Evolutionary conservation across 1,140 invertebrate species (phyloP).

Genomic region (Ceratina japonica): DNA sequence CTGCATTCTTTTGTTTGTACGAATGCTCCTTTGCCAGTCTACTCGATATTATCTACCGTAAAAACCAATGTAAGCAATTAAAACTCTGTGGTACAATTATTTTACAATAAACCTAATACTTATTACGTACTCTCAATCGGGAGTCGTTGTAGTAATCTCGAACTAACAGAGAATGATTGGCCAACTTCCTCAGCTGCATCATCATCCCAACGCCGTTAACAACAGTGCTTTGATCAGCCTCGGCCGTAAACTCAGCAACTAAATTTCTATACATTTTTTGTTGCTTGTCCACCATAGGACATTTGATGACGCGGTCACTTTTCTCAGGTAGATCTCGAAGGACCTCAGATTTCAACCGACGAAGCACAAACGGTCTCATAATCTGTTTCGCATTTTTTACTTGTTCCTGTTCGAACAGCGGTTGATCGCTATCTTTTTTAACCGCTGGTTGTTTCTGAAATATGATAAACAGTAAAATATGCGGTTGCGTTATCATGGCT

Average conservation of each 20-base stretch:
- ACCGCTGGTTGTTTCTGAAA: constrained; percentile 75
- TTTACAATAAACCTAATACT: constrained; percentile 6
- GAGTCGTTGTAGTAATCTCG: constrained; percentile 89
- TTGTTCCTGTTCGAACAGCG: constrained; percentile 92
- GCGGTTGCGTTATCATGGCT: too few species aligned
- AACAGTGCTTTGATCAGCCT: constrained; percentile 81
- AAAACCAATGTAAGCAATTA: constrained; percentile 30
- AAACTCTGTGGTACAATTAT: constrained; percentile 6
- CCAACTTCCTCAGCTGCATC: constrained; percentile 93
- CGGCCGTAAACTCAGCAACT: constrained; percentile 86
- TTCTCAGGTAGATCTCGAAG: constrained; percentile 91
- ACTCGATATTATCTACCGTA: constrained; percentile 84
- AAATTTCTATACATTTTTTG: constrained; percentile 87
- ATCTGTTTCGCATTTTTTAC: constrained; percentile 96
- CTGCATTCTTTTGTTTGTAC: constrained; percentile 89
- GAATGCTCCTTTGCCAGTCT: constrained; percentile 85
- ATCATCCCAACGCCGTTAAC: constrained; percentile 88
- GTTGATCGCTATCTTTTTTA: constrained; percentile 80
- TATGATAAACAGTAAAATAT: constrained; percentile 48
- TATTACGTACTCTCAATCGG: constrained; percentile 78
- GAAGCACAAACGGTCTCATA: constrained; percentile 96
- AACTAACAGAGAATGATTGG: constrained; percentile 93
- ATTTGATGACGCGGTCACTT: constrained; percentile 83
- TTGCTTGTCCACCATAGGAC: constrained; percentile 86
- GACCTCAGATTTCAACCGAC: constrained; percentile 94